These are phyloP conservation scores for Podabrus alpinus DNA, from an alignment of 2,888 invertebrate species.

Conservation along the genomic window DNA sequence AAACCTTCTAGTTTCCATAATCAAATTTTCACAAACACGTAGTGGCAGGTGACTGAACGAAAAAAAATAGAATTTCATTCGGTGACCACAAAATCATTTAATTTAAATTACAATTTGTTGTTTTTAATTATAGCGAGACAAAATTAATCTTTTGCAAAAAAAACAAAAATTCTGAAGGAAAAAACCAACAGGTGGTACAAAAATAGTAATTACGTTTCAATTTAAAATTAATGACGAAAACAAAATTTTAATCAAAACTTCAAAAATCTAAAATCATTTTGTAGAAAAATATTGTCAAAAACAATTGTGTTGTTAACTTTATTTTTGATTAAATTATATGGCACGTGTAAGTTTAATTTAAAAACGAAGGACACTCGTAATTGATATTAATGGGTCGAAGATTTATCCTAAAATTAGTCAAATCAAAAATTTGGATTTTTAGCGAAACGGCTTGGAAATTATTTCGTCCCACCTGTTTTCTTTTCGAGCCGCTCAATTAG, in stretches of 20 bases:
- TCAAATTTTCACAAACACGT: background rate
- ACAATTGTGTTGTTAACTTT: background rate
- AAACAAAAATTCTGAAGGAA: background rate
- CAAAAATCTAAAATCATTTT: background rate
- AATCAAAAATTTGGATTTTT: background rate
- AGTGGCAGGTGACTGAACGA: background rate
- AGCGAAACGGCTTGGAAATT: conserved; percentile 6
- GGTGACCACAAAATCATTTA: background rate
- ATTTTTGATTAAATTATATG: background rate
- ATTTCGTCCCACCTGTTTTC: conserved; percentile 10
- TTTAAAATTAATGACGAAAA: background rate
- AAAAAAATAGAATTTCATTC: background rate
- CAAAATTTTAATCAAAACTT: background rate
- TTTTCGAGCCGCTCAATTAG: conserved; percentile 11
- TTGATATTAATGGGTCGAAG: background rate
- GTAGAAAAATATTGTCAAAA: background rate
- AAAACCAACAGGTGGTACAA: background rate
- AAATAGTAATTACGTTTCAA: background rate
- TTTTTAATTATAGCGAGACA: background rate
- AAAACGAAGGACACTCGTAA: conserved; percentile 12
- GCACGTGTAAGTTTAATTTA: conserved; percentile 1
- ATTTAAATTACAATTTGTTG: background rate
- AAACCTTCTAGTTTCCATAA: background rate
- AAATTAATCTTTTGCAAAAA: background rate
- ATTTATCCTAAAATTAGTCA: background rate